Evolutionary conservation across 2,113 vertebrate genomes (phyloP), one percentile per base, ranked within the genome.

Genomic region (Caracal caracal): DNA sequence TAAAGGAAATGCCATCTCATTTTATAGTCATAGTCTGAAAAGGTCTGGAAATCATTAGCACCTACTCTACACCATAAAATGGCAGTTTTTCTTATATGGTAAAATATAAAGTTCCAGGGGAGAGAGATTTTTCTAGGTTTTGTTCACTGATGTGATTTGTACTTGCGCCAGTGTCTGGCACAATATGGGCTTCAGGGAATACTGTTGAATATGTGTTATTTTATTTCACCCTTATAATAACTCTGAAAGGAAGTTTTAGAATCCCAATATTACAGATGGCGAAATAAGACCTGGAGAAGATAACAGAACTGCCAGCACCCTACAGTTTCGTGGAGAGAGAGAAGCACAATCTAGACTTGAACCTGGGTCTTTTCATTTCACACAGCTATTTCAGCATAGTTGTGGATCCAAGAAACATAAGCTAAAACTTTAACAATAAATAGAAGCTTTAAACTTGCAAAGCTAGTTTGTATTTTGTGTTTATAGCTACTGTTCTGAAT

Each of bases 1-100:
- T 59, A 88, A 89, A 96, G 63, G 56, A 86, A 97, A 82, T 33
- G 6, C 63, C 47, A 49, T 82, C 17, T 92, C 37, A 68, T 65
- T 92, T 84, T 82, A 71, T 43, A 75, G 78, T 53, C 59, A 92
- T 2, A 61, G 33, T 24, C 35, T 89, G 4, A 9, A 80, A 92
- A 83, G 59, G 5, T 83, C 40, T 82, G 20, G 19, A 40, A 92
- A 82, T 76, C 85, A n/a, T 59, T 43, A 91, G 35, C 35, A 80
- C 4, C 63, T 90, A 43, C 10, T 65, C 5, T 51, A 51, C 49
- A 33, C 3, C 2, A 70, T 10, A 70, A 43, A 75, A 59, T 28
- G 47, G 1, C 16, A 63, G 59, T 91, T 86, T 91, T 84, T 96
- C 43, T 82, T 30, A 11, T 19, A 61, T 43, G 28, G 26, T 20